Base-by-base conservation (phyloP, 2,797 vertebrate species). In the Loriculus beryllinus region DNA sequence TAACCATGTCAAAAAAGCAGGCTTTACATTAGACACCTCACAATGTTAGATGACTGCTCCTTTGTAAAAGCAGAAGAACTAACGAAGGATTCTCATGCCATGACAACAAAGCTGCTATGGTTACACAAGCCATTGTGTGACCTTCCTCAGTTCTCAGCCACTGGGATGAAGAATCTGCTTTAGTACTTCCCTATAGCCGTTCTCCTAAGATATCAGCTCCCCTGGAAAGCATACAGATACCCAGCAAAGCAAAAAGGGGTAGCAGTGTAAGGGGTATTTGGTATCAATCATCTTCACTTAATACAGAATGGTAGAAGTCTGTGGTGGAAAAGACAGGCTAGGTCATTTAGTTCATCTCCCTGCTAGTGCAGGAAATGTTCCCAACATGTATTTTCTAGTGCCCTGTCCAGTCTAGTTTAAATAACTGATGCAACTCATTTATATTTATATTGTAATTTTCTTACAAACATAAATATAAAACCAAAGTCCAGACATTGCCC, bases 381-480 rank as follows among this genome's bases (percentile, higher is more conserved):
- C 72, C 3, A 6, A 90, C 83, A 93, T 91, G 91, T 94, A 96
- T 96, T 94, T 95, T 91, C 91, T 63, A 67, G 85, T 90, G 67
- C 31, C 72, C 74, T 95, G 93, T 96, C 91, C 92, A 90, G 82
- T 91, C 82, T 76, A 78, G 62, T 95, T 97, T 96, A 94, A 96
- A 96, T 96, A 92, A 82, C 76, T 88, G 71, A 93, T 95, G 95
- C 86, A 91, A 93, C 92, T 96, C 93, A 96, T 96, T 96, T 96
- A 96, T 96, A 97, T 96, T 96, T 97, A 96, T 97, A 93, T 93
- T 94, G 94, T 90, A 95, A 96, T 97, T 96, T 95, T 94, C 93
- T 96, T 96, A 93, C 86, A 95, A 91, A 93, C 83, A 92, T 96
- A 96, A 97, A 95, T 96, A 96, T 92, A 97, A 97, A 97, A 83